Base-by-base conservation (phyloP, 2,113 vertebrate genomes). In the Empidonax alnorum region DNA sequence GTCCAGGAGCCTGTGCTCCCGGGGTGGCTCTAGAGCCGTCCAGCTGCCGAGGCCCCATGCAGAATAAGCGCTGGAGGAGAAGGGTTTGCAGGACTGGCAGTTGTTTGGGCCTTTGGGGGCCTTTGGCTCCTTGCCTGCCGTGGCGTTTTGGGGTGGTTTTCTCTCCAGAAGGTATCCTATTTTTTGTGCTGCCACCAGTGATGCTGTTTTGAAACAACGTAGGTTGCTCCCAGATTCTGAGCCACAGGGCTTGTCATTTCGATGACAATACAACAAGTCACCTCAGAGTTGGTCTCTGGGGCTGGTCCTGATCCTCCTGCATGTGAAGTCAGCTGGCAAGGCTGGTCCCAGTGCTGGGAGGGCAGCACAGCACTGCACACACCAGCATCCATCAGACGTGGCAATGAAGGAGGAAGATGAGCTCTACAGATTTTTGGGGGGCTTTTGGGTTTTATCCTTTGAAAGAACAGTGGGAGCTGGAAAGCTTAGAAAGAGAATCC, bases 161-260 rank as follows among this genome's bases (percentile, higher is more conserved):
- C 88, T 74, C 59, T 90, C 83, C 84, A 84, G 89, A 91, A 95
- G 71, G 14, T 52, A 37, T 72, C 62, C 46, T 92, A 27, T 46
- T 89, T 95, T 95, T 89, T 10, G 37, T 92, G 93, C 62, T 84
- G 79, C 76, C 80, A 69, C 41, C 42, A 37, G 72, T 86, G 80
- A 56, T 77, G 92, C 84, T 91, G 78, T 75, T 90, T 75, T 24
- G 88, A 92, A 92, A 44, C 44, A 89, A 42, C 81, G 35, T 52
- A 44, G 35, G 49, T 82, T 88, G 62, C 41, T 90, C 74, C 50
- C 55, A 22, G 35, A 63, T 67, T 63, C 42, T 41, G 63, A 94
- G 88, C 96, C 68, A 72, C 13, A 65, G 85, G 94, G 90, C 85
- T 92, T 93, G 94, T 95, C 68, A 82, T 67, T 86, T 78, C 83